These are phyloP conservation scores for Brachyhypopomus occidentalis DNA, from an alignment of 2,113 vertebrate genomes.

Conservation along the genomic window DNA sequence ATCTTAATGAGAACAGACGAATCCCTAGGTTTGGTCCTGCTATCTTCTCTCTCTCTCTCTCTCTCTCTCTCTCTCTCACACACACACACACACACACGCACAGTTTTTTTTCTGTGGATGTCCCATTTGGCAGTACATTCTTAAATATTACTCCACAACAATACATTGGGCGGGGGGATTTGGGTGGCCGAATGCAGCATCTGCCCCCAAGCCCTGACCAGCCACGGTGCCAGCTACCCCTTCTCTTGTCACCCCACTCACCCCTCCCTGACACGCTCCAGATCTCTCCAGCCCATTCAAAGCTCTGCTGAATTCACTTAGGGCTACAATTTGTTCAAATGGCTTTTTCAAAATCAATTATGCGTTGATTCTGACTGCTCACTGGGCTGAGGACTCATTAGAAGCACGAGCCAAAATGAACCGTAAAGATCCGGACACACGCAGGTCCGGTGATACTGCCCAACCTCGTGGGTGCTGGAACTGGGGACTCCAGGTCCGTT, in stretches of 20 bases:
- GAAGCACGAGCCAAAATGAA: conserved; percentile 13
- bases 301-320: conserved; percentile 56
- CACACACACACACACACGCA: background rate
- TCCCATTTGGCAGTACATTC: background rate
- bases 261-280: conserved; percentile 27
- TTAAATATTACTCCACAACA: background rate
- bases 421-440: conserved; percentile 14
- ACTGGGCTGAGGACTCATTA: conserved; percentile 26
- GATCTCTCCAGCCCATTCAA: conserved; percentile 62
- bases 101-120: background rate
- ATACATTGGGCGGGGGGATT: background rate
- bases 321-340: conserved; percentile 26
- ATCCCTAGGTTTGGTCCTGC: background rate
- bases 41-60: background rate
- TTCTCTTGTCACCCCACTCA: background rate
- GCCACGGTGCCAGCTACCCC: background rate
- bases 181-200: background rate
- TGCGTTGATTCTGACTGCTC: conserved; percentile 2
- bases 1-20: background rate
- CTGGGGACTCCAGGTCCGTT: background rate
- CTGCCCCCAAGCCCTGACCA: background rate
- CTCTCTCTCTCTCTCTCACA: background rate
- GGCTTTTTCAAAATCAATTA: conserved; percentile 39
- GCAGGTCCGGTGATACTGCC: conserved; percentile 2
- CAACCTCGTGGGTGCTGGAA: background rate